phyloP scores from a whole-genome alignment of 2,797 vertebrate species.

The Psittacula derbiana region DNA sequence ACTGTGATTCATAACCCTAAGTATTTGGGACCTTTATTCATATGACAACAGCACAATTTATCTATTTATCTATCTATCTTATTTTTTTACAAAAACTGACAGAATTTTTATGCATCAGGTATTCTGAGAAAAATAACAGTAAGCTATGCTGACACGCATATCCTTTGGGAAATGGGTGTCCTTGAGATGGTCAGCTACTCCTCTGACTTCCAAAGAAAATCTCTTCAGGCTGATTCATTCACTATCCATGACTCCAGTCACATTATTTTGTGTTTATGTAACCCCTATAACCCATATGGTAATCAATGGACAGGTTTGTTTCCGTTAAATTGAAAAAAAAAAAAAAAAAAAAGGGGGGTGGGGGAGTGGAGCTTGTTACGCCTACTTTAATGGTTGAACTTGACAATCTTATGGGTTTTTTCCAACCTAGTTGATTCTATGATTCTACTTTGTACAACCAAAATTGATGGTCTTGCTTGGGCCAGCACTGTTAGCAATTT shows the following conservation, averaged over 20 bases:
- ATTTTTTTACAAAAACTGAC: background rate
- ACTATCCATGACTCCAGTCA: background rate
- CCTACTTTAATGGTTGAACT: background rate
- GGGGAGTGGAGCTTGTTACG: background rate
- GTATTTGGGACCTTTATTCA: background rate
- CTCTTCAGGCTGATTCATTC: constrained; percentile 37
- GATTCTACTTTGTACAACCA: background rate
- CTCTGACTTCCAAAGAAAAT: constrained; percentile 51
- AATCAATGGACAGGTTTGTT: constrained; percentile 36
- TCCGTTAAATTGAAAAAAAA: background rate
- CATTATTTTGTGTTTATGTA: constrained; percentile 41
- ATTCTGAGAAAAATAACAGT: constrained; percentile 51
- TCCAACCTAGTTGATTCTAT: background rate
- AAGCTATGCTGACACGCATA: background rate
- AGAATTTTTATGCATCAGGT: constrained; percentile 41
- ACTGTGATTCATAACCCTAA: background rate
- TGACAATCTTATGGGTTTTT: background rate
- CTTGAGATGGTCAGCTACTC: background rate
- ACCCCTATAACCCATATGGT: constrained; percentile 18
- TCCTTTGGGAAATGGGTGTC: constrained; percentile 14
- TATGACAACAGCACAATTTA: background rate
- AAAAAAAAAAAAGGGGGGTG: fast-evolving
- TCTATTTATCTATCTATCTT: background rate
- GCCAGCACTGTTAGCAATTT: background rate
- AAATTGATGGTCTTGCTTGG: constrained; percentile 18